Evolutionary conservation across 1,140 invertebrate species (phyloP).

Genomic region (Oedothorax gibbosus): DNA sequence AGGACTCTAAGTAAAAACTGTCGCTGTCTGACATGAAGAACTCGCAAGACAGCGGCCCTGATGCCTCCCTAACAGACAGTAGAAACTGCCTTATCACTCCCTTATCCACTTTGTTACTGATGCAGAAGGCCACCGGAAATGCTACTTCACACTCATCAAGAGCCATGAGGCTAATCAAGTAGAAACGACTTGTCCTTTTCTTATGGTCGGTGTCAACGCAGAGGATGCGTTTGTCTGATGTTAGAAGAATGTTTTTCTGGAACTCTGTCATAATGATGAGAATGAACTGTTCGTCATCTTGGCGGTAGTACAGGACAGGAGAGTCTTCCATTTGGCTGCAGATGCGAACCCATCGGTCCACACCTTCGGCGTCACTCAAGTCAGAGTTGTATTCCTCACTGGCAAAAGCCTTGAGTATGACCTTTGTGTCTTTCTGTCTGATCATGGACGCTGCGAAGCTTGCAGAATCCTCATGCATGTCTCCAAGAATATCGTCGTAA

Average conservation of each 20-base stretch:
- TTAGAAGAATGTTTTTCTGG: constrained; percentile 16
- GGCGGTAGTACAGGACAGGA: background rate
- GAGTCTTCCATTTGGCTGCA: constrained; percentile 25
- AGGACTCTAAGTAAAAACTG: background rate
- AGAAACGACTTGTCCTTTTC: constrained; percentile 2
- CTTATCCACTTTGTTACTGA: constrained; percentile 22
- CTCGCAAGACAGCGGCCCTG: background rate
- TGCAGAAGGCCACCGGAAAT: constrained; percentile 31
- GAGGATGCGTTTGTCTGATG: background rate
- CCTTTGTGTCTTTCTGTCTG: background rate
- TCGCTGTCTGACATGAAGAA: constrained; percentile 20
- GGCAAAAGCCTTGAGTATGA: background rate
- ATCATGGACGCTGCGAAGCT: background rate
- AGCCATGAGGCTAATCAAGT: background rate
- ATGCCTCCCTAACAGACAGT: background rate
- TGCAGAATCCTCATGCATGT: background rate
- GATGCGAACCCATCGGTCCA: background rate
- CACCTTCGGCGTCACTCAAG: constrained; percentile 16
- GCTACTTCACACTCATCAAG: constrained; percentile 7
- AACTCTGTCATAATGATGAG: constrained; percentile 28
- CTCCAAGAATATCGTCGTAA: background rate
- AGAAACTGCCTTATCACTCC: background rate
- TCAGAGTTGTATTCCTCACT: constrained; percentile 8
- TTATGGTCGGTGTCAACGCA: background rate
- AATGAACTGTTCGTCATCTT: constrained; percentile 13